phyloP scores from a whole-genome alignment of 2,888 invertebrate genomes.

The Fissipunctia ypsillon region DNA sequence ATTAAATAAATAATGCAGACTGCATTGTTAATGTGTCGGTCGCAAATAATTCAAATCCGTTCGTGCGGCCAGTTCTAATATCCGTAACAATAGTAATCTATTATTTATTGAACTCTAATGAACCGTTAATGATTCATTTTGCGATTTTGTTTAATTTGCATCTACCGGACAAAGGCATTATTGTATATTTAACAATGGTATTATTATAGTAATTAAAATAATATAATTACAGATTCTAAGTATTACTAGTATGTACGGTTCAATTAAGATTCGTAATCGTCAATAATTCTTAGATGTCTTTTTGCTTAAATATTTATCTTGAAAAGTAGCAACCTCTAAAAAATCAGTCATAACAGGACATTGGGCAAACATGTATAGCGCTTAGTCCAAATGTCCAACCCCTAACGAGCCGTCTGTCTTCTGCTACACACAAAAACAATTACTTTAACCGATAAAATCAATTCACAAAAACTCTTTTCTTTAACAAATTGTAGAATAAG shows the following conservation, averaged over 20 bases:
- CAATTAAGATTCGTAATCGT: not conserved
- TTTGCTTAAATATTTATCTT: not conserved
- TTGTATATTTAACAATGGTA: conserved; percentile 1
- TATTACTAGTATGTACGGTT: not conserved
- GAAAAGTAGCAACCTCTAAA: not conserved
- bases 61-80: conserved; percentile 16
- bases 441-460: conserved; percentile 19
- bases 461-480: conserved; percentile 12
- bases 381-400: not conserved
- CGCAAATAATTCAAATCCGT: conserved; percentile 20
- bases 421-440: conserved; percentile 18
- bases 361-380: not conserved
- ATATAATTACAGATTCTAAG: not conserved
- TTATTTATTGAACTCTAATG: conserved; percentile 46
- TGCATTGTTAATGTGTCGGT: not conserved
- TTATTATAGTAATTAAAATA: not conserved
- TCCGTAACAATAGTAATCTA: conserved; percentile 37
- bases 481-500: not conserved
- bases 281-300: not conserved
- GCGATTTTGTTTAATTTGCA: conserved; percentile 25
- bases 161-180: not conserved
- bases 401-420: not conserved
- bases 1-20: not conserved
- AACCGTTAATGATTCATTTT: conserved; percentile 39
- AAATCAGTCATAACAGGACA: not conserved